Percentiles rank a stretch among this genome's conserved stretches.
Conservation (phyloP, 2,797 vertebrate species). For the Phaenicophaeus curvirostris region DNA sequence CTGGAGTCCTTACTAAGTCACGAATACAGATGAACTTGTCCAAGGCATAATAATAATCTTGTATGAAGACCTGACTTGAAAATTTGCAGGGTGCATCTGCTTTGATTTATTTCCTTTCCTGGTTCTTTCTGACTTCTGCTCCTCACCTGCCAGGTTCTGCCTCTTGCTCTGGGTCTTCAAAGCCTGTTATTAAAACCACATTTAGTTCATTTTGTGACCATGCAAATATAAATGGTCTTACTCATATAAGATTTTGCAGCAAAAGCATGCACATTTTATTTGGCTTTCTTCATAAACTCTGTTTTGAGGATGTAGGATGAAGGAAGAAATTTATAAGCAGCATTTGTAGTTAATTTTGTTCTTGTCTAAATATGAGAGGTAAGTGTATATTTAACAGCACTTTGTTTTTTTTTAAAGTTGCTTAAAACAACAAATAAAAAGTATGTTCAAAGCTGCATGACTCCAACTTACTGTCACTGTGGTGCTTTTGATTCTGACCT, state of each 20-base stretch:
- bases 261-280: background rate
- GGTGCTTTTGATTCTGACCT: background rate
- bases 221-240: background rate
- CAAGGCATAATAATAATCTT: background rate
- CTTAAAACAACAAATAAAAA: background rate
- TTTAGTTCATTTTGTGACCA: background rate
- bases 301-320: background rate
- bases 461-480: background rate
- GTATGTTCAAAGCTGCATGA: background rate
- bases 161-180: background rate
- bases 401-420: background rate
- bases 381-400: background rate
- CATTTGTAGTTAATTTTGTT: background rate
- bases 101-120: slow-evolving; percentile 3
- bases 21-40: background rate
- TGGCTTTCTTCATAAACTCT: background rate
- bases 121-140: background rate
- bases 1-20: background rate
- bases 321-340: background rate
- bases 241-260: background rate
- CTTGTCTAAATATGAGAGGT: background rate
- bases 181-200: background rate
- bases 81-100: background rate
- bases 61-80: background rate
- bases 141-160: background rate